A percentile compares a stretch with the other conserved stretches of the same genome.
phyloP scores from a whole-genome alignment of 2,113 vertebrate species.

The Bubo scandiacus region DNA sequence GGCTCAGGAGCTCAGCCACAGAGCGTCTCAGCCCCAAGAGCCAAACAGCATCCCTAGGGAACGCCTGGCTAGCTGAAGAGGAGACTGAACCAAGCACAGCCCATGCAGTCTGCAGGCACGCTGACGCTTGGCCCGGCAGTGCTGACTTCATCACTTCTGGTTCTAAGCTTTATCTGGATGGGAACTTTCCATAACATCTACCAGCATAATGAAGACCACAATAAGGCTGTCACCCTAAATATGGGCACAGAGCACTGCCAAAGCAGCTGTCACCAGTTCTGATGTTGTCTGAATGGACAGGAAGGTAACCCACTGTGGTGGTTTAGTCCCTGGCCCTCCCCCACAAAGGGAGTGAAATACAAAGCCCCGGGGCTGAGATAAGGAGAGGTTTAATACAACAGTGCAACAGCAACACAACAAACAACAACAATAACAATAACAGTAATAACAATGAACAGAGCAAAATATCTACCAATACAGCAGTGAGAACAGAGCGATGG shows the following conservation, averaged over 20 bases:
- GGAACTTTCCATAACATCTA: background rate
- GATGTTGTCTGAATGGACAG: background rate
- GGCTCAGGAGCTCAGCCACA: background rate
- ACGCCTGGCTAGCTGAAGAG: background rate
- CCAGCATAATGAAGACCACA: background rate
- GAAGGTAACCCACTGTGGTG: background rate
- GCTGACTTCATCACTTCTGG: background rate
- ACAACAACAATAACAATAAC: too few relatives aligned
- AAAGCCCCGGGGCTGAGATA: too few relatives aligned
- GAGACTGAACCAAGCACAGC: background rate
- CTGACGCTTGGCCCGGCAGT: background rate
- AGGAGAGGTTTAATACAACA: too few relatives aligned
- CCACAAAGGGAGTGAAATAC: too few relatives aligned
- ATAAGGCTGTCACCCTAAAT: background rate
- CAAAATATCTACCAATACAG: too few relatives aligned
- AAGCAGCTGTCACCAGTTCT: background rate
- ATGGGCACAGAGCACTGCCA: background rate
- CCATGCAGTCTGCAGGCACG: rapidly evolving
- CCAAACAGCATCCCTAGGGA: background rate
- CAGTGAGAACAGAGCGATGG: too few relatives aligned
- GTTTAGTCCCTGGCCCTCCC: too few relatives aligned
- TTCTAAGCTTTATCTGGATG: background rate
- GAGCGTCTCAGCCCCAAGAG: background rate
- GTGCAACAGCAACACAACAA: too few relatives aligned
- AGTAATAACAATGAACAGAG: too few relatives aligned